Percentiles rank a stretch among this genome's conserved stretches.
phyloP scores from a whole-genome alignment of 2,888 invertebrate genomes.

The Cotesia congregata region DNA sequence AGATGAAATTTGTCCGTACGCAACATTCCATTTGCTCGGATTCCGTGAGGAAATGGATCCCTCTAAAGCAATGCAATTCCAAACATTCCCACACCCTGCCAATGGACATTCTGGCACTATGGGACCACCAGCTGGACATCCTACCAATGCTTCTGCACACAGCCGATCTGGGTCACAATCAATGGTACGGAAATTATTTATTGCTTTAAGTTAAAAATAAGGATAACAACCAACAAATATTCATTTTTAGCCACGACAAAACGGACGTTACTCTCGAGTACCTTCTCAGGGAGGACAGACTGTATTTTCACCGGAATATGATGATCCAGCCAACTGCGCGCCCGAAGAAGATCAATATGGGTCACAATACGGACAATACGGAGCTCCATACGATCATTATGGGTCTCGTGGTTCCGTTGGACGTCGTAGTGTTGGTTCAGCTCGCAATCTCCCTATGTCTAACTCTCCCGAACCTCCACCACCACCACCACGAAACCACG shows the following conservation, averaged over 20 bases:
- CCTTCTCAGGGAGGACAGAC: constrained; percentile 76
- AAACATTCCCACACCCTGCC: constrained; percentile 86
- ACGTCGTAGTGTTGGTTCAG: constrained; percentile 75
- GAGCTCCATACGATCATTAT: constrained; percentile 91
- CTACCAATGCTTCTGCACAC: constrained; percentile 81
- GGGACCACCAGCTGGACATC: constrained; percentile 81
- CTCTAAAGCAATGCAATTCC: constrained; percentile 89
- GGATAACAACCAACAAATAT: background rate
- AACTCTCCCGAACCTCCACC: constrained; percentile 77
- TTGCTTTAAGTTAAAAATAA: background rate
- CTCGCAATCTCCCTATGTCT: constrained; percentile 74
- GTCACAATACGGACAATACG: constrained; percentile 85
- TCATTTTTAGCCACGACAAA: constrained; percentile 74
- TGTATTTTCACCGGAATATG: constrained; percentile 84
- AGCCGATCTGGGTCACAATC: constrained; percentile 91
- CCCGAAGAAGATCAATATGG: constrained; percentile 94
- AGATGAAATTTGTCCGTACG: constrained; percentile 97
- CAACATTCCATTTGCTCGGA: constrained; percentile 94
- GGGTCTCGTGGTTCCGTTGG: constrained; percentile 87
- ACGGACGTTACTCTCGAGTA: constrained; percentile 83
- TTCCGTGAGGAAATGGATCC: constrained; percentile 98
- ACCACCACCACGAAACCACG: constrained; percentile 88
- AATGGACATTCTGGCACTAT: constrained; percentile 85
- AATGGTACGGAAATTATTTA: constrained; percentile 75
- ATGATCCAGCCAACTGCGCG: constrained; percentile 93